Base-by-base conservation (phyloP, 1,140 invertebrate species). In the Drosophila navojoa region DNA sequence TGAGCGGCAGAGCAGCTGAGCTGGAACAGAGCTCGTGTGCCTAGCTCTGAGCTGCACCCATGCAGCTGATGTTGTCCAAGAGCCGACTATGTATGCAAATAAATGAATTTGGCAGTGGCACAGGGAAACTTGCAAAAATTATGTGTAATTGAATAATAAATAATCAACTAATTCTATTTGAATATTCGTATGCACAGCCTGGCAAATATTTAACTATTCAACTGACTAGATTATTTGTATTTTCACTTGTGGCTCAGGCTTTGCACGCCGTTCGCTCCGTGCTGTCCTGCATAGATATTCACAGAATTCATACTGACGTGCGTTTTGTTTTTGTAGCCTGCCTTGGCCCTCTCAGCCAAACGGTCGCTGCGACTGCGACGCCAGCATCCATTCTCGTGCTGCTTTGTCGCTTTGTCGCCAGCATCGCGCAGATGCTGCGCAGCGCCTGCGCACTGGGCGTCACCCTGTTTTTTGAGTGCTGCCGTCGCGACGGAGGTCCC, bases 221-320 rank as follows among this genome's bases (percentile, higher is more conserved):
- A 15, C 52, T 44, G 3, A 3, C 10, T 52, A 6, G 7, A 32
- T 22, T 3, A 7, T 16, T 16, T 44, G 45, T 19, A 38, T 32
- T 61, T 69, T 61, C 66, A 69, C 66, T 69, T 69, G 38, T 27
- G 38, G n/a, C 66, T 60, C 15, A 13, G 25, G 35, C 4, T 25
- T 27, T 54, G 64, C 45, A 66, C 64, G 49, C 11, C 32, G 45
- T 40, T 53, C 35, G 70, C 79, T 87, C 84, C 84, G 84, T 80
- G 79, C 53, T 89, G 84, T 89, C 84, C 84, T 89, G 84, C 84
- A 80, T 89, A 89, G 85, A 89, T 90, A 89, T 85, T 89, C 77
- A 90, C 84, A 89, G 85, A 74, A 89, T 80, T 84, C 84, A 54
- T 85, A 89, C 84, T 89, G 84, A 89, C 45, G 80, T 62, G 71